These are phyloP conservation scores for Molanna angustata DNA, from an alignment of 2,888 invertebrate species.

Conservation along the genomic window DNA sequence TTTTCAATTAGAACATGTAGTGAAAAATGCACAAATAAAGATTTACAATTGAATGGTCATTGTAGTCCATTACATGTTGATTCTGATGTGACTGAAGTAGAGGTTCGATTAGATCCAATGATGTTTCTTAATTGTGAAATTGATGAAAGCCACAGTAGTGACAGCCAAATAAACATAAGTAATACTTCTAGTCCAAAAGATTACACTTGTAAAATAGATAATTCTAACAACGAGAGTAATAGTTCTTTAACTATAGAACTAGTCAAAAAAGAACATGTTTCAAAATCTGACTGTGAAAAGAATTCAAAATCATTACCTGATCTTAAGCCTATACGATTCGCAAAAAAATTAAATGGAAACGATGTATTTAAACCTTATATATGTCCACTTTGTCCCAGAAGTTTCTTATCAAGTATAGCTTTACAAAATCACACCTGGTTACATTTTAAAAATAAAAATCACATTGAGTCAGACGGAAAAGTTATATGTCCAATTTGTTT, in stretches of 20 bases:
- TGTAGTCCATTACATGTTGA: slow-evolving; percentile 32
- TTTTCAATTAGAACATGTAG: slow-evolving; percentile 36
- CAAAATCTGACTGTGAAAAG: slow-evolving; percentile 23
- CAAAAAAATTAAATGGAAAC: slow-evolving; percentile 24
- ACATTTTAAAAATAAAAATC: slow-evolving; percentile 43
- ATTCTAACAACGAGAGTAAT: slow-evolving; percentile 12
- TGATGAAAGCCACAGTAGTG: slow-evolving; percentile 41
- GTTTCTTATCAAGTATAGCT: slow-evolving; percentile 57
- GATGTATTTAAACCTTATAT: slow-evolving; percentile 50
- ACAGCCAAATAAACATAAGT: slow-evolving; percentile 29
- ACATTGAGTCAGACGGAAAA: slow-evolving; percentile 10
- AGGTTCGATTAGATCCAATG: slow-evolving; percentile 69
- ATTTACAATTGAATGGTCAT: slow-evolving; percentile 25
- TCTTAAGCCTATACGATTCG: slow-evolving; percentile 33
- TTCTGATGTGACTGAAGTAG: slow-evolving; percentile 56
- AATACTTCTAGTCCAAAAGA: slow-evolving; percentile 16
- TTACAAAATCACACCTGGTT: slow-evolving; percentile 62
- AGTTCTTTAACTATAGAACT: slow-evolving; percentile 41
- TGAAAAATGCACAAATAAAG: slow-evolving; percentile 47
- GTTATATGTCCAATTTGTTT: slow-evolving; percentile 59
- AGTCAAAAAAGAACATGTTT: slow-evolving; percentile 38
- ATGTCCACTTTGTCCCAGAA: slow-evolving; percentile 55
- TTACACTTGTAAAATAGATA: slow-evolving; percentile 5
- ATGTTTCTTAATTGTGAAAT: slow-evolving; percentile 59
- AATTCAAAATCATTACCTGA: slow-evolving; percentile 25